Percentiles rank a stretch among this genome's conserved stretches.
These are phyloP conservation scores for Dissostichus mawsoni DNA, from an alignment of 2,113 vertebrate species.

Conservation along the genomic window DNA sequence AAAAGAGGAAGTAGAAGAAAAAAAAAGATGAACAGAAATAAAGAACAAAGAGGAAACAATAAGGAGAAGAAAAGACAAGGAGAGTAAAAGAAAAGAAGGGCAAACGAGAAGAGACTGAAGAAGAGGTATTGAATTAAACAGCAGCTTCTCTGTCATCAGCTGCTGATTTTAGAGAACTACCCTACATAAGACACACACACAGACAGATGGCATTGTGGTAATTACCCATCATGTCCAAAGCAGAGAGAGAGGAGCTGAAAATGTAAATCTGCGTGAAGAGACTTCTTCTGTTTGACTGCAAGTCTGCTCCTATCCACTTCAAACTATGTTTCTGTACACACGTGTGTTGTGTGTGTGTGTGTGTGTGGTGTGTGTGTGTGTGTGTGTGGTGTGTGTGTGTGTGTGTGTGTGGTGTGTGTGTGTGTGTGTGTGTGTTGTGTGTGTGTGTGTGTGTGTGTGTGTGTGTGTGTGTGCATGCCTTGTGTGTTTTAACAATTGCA, in stretches of 20 bases:
- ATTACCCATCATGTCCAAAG: conserved; percentile 58
- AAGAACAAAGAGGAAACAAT: neutral
- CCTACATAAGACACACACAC: conserved; percentile 8
- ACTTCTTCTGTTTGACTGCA: conserved; percentile 41
- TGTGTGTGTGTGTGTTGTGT: conserved; percentile 5
- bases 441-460: conserved; percentile 12
- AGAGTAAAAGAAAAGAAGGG: neutral
- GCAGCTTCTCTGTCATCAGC: conserved; percentile 58
- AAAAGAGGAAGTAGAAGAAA: neutral
- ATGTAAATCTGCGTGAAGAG: conserved; percentile 55
- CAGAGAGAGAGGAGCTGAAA: conserved; percentile 38
- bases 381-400: conserved; percentile 17
- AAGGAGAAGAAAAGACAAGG: neutral
- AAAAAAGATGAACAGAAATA: neutral
- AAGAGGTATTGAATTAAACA: conserved; percentile 52
- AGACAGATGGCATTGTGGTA: conserved; percentile 59
- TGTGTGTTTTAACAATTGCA: neutral
- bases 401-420: conserved; percentile 1
- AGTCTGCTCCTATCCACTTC: conserved; percentile 12
- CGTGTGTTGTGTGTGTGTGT: too few relatives aligned
- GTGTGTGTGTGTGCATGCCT: neutral
- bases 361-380: conserved; percentile 10
- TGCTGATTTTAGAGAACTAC: conserved; percentile 59
- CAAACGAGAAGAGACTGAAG: conserved; percentile 14
- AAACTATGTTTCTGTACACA: neutral